phyloP scores from a whole-genome alignment of 2,113 vertebrate species.

The Ceyx margarethae region DNA sequence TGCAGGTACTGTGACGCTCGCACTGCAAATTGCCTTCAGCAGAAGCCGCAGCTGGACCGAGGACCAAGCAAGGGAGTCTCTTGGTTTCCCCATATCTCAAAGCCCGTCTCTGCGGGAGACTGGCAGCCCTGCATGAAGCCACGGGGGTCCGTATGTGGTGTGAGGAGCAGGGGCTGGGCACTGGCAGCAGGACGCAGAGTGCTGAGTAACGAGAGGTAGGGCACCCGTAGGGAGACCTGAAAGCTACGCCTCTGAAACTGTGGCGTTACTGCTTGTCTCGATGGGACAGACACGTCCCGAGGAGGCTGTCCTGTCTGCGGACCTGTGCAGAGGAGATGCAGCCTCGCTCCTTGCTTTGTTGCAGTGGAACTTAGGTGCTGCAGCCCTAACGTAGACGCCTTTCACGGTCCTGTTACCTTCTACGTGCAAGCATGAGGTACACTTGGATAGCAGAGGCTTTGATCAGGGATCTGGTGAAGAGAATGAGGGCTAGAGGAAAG shows the following conservation, averaged over 20 bases:
- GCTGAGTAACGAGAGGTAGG: neutral
- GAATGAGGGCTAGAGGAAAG: neutral
- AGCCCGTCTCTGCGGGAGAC: neutral
- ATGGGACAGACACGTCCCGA: fast-evolving
- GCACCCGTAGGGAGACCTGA: neutral
- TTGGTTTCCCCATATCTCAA: neutral
- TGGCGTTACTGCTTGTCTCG: neutral
- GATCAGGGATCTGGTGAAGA: neutral
- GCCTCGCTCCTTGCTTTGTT: fast-evolving
- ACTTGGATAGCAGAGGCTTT: neutral
- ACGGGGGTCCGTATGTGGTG: neutral
- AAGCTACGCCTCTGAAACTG: neutral
- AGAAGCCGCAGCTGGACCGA: neutral
- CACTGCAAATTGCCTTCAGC: neutral
- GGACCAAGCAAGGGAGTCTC: neutral
- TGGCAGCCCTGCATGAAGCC: neutral
- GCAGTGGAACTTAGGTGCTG: neutral
- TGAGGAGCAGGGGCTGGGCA: neutral
- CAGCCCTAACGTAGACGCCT: neutral
- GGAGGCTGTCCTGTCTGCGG: neutral
- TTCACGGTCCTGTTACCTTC: neutral
- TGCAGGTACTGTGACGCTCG: neutral
- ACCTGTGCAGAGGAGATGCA: neutral
- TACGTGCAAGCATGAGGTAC: neutral
- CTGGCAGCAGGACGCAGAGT: neutral